Base-by-base conservation (phyloP, 2,797 vertebrate species). In the Neosalanx taihuensis region DNA sequence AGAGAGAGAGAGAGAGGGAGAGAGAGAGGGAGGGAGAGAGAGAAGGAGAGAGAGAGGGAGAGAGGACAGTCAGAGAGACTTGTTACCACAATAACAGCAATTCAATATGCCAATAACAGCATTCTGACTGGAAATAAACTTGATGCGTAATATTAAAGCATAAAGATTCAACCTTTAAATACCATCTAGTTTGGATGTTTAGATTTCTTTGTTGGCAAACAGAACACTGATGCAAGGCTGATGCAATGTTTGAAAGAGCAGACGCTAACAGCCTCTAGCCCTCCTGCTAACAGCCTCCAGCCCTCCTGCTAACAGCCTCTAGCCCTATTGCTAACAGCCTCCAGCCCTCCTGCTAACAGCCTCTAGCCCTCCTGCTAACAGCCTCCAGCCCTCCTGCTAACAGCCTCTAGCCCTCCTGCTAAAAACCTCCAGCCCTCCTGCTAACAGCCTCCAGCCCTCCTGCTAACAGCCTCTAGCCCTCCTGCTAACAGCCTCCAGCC, bases 191-290 rank as follows among this genome's bases (percentile, higher is more conserved):
- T 56, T 46, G 41, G 41, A 46, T 46, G 10, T 46, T 56, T n/a
- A 56, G 51, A 56, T 56, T 56, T 56, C 51, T 5, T n/a, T 1
- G 51, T n/a, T 56, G 51, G 4, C 51, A 56, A 10, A 67, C 15
- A 15, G n/a, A 30, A 68, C 65, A 60, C 9, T 18, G 13, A 65
- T 65, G 37, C 20, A 49, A 51, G 23, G 64, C 18, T 66, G 64
- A 51, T 51, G 64, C 35, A 46, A 65, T 46, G 64, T 65, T 41
- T 51, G 23, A n/a, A 65, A 65, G 46, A 29, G 46, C 46, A 30
- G 64, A 29, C 5, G 17, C 18, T 17, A 56, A 56, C 51, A 10
- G 64, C 46, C 37, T 29, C 15, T 2, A 37, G 62, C 33, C 10
- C n/a, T 33, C 23, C 1, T 26, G 17, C 18, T 17, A 56, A 56